Percentiles rank a stretch among this genome's conserved stretches.
phyloP scores from a whole-genome alignment of 2,113 vertebrate species.

The Sceloporus undulatus region DNA sequence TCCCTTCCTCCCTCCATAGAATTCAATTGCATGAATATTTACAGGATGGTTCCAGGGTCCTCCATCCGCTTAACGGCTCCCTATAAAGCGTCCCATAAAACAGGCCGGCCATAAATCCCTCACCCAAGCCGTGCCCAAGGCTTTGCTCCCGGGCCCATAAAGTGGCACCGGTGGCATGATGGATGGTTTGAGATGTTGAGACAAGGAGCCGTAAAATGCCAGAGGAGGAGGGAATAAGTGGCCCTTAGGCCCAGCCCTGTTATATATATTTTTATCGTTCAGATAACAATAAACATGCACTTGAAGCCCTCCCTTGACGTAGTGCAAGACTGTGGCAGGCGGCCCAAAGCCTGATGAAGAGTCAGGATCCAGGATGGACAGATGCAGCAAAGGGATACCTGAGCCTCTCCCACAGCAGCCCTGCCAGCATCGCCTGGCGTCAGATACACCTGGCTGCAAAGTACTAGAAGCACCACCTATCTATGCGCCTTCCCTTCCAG shows the following conservation, averaged over 20 bases:
- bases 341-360: background rate
- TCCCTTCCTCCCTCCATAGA: background rate
- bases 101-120: background rate
- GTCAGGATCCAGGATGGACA: background rate
- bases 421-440: too few species aligned
- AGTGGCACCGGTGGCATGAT: fast-evolving
- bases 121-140: background rate
- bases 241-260: background rate
- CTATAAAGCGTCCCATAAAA: background rate
- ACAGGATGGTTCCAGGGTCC: slow-evolving; percentile 3
- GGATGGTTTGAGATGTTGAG: background rate
- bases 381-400: too few species aligned
- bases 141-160: fast-evolving
- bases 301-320: background rate
- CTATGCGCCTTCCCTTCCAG: too few species aligned
- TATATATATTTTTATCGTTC: background rate
- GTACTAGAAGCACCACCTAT: too few species aligned
- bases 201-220: background rate
- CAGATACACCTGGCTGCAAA: too few species aligned
- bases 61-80: slow-evolving; percentile 40
- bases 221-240: background rate
- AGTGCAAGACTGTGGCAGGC: background rate
- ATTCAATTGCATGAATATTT: slow-evolving; percentile 50
- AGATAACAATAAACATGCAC: background rate
- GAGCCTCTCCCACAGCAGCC: too few species aligned